Base-by-base conservation (phyloP, 2,888 invertebrate species). In the Drosophila melanosoma region DNA sequence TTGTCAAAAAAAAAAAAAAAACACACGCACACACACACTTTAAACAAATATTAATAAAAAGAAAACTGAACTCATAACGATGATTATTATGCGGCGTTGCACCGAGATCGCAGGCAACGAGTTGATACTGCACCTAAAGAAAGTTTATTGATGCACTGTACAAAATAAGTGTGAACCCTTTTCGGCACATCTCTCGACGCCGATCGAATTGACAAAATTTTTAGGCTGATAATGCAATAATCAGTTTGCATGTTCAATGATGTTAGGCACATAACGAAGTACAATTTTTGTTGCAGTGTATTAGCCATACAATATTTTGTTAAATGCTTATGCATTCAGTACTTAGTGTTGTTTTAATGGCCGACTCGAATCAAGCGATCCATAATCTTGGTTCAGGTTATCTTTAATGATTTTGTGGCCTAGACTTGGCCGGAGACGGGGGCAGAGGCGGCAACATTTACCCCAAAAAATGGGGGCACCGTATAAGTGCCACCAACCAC, bases 311-410 rank as follows among this genome's bases (percentile, higher is more conserved):
- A 11, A 26, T 38, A 33, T 38, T 63, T 58, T 36, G 38, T 59
- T 53, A 48, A 33, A 65, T 65, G 72, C 58, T 65, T 61, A 61
- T 72, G 70, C 70, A 73, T 61, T 79, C 62, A 54, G 58, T 67
- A 57, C 69, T 71, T 70, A 57, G 60, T 53, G 58, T 29, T 53
- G 52, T 36, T 78, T 66, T 76, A 68, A 62, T 60, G 65, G 32
- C 17, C 61, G 45, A 52, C 54, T 65, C 53, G 48, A 68, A 70
- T 87, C 69, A 79, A 79, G 70, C 71, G 70, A 53, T 75, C 56
- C 60, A 79, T 63, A 83, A 83, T 81, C 82, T 61, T 51, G 77
- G 57, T 68, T 69, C 63, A 74, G 79, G 87, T 86, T 83, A 86
- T 79, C 84, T 79, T 76, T 49, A 75, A 86, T 54, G 76, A 71